Evolutionary conservation across 2,888 invertebrate species (phyloP).

Genomic region (Eremobia ochroleuca): DNA sequence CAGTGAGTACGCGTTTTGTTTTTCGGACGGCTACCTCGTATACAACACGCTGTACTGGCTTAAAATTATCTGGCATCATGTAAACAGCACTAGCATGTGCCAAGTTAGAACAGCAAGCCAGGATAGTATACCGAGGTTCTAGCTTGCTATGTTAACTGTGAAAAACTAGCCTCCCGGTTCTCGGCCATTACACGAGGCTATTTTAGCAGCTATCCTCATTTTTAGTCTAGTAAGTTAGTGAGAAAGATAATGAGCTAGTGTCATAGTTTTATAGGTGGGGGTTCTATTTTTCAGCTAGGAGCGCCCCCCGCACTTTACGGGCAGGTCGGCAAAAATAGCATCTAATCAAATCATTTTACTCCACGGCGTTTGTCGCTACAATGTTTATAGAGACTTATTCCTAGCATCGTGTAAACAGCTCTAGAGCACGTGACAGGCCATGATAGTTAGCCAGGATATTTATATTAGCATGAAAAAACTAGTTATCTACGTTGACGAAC

Average conservation of each 20-base stretch:
- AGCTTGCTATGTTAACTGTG: neutral
- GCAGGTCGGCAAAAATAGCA: too few relatives aligned
- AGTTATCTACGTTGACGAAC: neutral
- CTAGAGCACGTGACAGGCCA: neutral
- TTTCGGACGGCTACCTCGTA: neutral
- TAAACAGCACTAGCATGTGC: neutral
- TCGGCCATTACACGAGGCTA: neutral
- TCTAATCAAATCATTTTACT: too few relatives aligned
- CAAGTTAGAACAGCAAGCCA: too few relatives aligned
- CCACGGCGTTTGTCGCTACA: neutral
- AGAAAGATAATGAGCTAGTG: neutral
- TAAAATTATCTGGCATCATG: neutral
- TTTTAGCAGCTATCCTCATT: neutral
- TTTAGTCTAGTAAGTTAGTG: neutral
- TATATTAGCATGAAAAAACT: neutral
- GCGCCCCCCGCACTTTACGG: too few relatives aligned
- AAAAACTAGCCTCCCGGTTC: neutral
- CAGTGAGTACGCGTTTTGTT: neutral
- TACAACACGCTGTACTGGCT: too few relatives aligned
- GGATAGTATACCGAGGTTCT: neutral
- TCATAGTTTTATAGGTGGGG: neutral
- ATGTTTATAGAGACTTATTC: neutral
- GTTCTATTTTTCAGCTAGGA: too few relatives aligned
- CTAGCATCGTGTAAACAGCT: neutral
- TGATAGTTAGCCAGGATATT: neutral